Base-by-base conservation (phyloP, 2,113 vertebrate species). In the Sapajus apella region DNA sequence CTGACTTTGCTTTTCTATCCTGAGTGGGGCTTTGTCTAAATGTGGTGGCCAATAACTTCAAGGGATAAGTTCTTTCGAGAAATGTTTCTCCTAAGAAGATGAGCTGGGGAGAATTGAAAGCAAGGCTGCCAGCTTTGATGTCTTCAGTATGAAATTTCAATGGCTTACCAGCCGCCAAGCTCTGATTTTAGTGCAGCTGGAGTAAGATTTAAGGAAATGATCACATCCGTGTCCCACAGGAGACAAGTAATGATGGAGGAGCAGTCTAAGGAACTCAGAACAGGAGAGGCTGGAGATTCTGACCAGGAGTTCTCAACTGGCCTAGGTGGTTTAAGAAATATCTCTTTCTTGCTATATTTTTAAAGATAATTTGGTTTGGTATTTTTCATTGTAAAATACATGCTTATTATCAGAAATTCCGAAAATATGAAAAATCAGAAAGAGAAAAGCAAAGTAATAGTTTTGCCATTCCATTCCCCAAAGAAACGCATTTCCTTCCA, bases 111-210 rank as follows among this genome's bases (percentile, higher is more conserved):
- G 97, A 98, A 98, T 98, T 97, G 98, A 98, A 98, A 98, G 97
- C 89, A 94, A 97, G 96, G 84, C 92, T 98, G 96, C 79, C 76
- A 97, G 98, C 98, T 99, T 98, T 98, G 98, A 98, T 98, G 97
- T 98, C 97, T 95, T 97, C 90, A 98, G 96, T 98, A 98, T 97
- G 98, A 98, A 98, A 98, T 98, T 98, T 97, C 94, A 98, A 77
- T 96, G 91, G 97, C 97, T 98, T 98, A 95, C 91, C 87, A 93
- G 92, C 3, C 0, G 35, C 97, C 92, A 79, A 92, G 96, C 97
- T 98, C 61, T 52, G 96, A 96, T 85, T 94, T 94, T 93, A 97
- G 68, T 52, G 83, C 14, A 66, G 52, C 4, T 50, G 8, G 93
- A 77, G 92, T 92, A 91, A 98, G 97, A 97, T 97, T 98, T 97